Evolutionary conservation across 1,140 invertebrate genomes (phyloP).

Genomic region (Drosophila albomicans): DNA sequence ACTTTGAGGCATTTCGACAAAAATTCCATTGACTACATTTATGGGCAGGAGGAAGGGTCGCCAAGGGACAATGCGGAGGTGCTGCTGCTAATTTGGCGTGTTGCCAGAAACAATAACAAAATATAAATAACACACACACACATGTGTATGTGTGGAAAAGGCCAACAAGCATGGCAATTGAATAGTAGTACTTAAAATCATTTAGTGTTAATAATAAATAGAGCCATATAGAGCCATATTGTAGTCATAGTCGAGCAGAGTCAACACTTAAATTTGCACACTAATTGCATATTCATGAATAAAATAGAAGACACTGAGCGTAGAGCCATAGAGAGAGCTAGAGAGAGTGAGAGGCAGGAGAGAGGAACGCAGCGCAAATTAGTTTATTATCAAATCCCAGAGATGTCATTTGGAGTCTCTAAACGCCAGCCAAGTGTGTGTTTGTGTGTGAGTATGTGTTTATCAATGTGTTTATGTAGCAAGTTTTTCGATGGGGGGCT

Average conservation of each 20-base stretch:
- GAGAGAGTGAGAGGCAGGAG: too few species aligned
- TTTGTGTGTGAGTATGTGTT: slow-evolving; percentile 27
- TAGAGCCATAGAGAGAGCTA: neutral
- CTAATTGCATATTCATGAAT: slow-evolving; percentile 81
- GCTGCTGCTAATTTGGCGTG: slow-evolving; percentile 50
- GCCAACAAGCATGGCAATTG: slow-evolving; percentile 53
- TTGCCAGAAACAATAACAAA: slow-evolving; percentile 54
- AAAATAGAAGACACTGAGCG: slow-evolving; percentile 57
- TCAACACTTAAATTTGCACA: slow-evolving; percentile 75
- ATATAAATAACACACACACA: neutral
- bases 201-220: slow-evolving; percentile 78
- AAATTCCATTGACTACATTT: slow-evolving; percentile 42
- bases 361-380: slow-evolving; percentile 58
- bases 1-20: slow-evolving; percentile 48
- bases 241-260: slow-evolving; percentile 23
- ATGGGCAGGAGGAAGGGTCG: neutral
- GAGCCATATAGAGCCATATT: slow-evolving; percentile 51
- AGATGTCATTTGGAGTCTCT: slow-evolving; percentile 70
- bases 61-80: slow-evolving; percentile 1
- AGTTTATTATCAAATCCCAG: slow-evolving; percentile 79
- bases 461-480: slow-evolving; percentile 34
- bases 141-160: slow-evolving; percentile 11
- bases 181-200: slow-evolving; percentile 65
- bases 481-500: slow-evolving; percentile 23
- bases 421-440: slow-evolving; percentile 42